These are phyloP conservation scores for Megalops cyprinoides DNA, from an alignment of 2,797 vertebrate species.

Conservation along the genomic window DNA sequence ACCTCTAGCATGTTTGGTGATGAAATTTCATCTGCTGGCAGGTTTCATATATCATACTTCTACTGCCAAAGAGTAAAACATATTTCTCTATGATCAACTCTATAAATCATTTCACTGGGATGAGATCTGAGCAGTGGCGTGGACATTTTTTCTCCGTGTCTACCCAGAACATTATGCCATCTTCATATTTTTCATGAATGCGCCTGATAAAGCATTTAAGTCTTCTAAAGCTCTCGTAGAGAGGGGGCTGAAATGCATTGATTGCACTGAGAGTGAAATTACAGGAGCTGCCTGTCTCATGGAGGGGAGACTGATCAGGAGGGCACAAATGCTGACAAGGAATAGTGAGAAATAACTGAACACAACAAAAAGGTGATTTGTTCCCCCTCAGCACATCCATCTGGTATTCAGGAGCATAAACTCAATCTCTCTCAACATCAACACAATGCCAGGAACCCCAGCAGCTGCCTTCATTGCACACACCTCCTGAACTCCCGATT, in stretches of 20 bases:
- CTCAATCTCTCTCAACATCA: constrained; percentile 80
- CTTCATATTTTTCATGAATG: constrained; percentile 44
- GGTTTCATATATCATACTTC: constrained; percentile 58
- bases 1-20: constrained; percentile 45
- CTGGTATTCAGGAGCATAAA: constrained; percentile 77
- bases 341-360: constrained; percentile 47
- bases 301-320: constrained; percentile 72
- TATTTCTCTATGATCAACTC: constrained; percentile 61
- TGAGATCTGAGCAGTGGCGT: constrained; percentile 50
- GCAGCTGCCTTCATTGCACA: constrained; percentile 78
- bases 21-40: constrained; percentile 48
- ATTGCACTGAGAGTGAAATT: constrained; percentile 70
- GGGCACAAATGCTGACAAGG: constrained; percentile 65
- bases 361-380: constrained; percentile 73
- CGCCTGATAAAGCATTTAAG: constrained; percentile 49
- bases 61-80: constrained; percentile 51
- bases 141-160: constrained; percentile 39
- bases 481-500: constrained; percentile 71
- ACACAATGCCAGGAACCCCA: constrained; percentile 75
- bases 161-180: constrained; percentile 42
- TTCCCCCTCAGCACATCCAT: constrained; percentile 73
- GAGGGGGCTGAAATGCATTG: constrained; percentile 63
- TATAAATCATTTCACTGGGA: constrained; percentile 61
- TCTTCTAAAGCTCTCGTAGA: constrained; percentile 50
- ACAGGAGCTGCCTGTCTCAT: constrained; percentile 64